Percentiles rank a stretch among this genome's conserved stretches.
Evolutionary conservation across 2,888 invertebrate species (phyloP).

Genomic region (Caenorhabditis sp.): DNA sequence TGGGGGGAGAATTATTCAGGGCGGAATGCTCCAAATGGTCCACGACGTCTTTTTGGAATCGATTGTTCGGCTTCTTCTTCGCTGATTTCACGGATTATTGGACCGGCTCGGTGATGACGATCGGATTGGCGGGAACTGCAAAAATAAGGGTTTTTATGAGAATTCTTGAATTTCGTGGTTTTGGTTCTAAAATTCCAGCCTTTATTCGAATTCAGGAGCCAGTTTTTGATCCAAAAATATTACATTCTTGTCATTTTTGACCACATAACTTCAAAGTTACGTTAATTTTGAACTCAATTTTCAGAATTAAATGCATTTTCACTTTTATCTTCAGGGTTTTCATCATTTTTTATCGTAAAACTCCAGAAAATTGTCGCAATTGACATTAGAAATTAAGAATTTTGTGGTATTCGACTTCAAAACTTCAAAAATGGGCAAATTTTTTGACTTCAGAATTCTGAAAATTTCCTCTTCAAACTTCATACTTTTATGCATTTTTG

Average conservation of each 20-base stretch:
- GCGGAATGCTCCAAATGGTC: slow-evolving; percentile 12
- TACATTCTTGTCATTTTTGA: too few relatives aligned
- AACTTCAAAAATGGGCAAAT: too few relatives aligned
- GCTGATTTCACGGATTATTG: slow-evolving; percentile 64
- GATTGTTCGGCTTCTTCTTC: slow-evolving; percentile 65
- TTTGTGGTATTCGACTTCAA: too few relatives aligned
- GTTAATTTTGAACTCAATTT: too few relatives aligned
- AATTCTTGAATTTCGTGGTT: not conserved
- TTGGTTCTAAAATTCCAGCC: not conserved
- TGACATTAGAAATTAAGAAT: too few relatives aligned
- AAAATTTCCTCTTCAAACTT: not conserved
- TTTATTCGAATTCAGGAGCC: not conserved
- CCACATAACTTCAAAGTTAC: too few relatives aligned
- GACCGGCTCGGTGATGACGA: slow-evolving; percentile 30
- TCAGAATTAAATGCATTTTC: too few relatives aligned
- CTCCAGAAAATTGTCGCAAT: too few relatives aligned
- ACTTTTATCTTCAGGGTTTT: too few relatives aligned
- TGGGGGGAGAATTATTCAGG: not conserved
- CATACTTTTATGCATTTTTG: not conserved
- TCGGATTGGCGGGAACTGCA: not conserved
- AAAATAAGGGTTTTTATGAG: not conserved
- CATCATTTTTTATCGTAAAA: too few relatives aligned
- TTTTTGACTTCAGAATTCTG: too few relatives aligned
- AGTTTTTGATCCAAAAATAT: not conserved
- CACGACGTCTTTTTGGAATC: slow-evolving; percentile 58